Base-by-base conservation (phyloP, 2,113 vertebrate genomes). In the Eolophus roseicapilla region DNA sequence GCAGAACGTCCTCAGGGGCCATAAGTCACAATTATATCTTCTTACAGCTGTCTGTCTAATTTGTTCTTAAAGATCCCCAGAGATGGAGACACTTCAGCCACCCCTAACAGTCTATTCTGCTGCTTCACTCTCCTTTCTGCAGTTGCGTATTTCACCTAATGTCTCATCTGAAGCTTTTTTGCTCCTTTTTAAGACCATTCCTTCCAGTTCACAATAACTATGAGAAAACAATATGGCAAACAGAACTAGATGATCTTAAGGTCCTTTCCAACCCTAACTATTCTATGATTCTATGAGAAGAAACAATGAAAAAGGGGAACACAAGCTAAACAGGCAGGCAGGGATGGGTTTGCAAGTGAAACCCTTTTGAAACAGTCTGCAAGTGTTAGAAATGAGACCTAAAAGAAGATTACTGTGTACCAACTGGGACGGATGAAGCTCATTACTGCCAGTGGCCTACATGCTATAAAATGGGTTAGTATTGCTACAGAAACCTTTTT, bases 391-490 rank as follows among this genome's bases (percentile, higher is more conserved):
- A 96, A 74, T 37, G 10, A 93, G 37, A 88, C 25, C 62, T 83
- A 70, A 94, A 78, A 93, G 50, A 93, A 94, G 80, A 90, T 80
- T 46, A 75, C 33, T 55, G 28, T 16, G 11, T 44, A 71, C 29
- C 68, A 93, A 73, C 4, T 84, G 86, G 95, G 90, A 83, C 93
- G 90, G 62, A 68, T 14, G 76, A 89, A 94, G 65, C 39, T 95
- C 62, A 83, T 94, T 92, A 91, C 44, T 79, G 82, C 44, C 47
- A 33, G 21, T 96, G 96, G 81, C 93, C 96, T 96, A 96, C 44
- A 93, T 91, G 92, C 44, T 33, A 27, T 28, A 81, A 94, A 96
- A 94, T 76, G 80, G 69, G 73, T 57, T 84, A 92, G 53, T 84
- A 92, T 79, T 60, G 84, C 93, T 88, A 88, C 53, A 90, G 47